These are phyloP conservation scores for Chlamydotis undulata DNA, from an alignment of 2,113 vertebrate genomes.

Conservation along the genomic window DNA sequence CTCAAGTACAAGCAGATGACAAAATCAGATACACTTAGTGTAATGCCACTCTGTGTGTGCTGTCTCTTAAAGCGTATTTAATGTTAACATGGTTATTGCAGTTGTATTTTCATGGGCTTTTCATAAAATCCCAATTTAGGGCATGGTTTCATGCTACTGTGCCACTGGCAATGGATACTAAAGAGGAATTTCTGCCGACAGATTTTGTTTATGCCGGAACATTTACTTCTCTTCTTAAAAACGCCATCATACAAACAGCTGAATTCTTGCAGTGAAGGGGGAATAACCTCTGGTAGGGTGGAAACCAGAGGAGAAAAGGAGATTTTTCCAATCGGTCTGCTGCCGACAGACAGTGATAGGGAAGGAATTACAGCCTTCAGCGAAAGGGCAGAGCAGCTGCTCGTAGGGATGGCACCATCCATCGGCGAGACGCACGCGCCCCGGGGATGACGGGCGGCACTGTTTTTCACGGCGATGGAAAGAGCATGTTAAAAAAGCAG, in stretches of 20 bases:
- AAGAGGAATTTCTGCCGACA: not conserved
- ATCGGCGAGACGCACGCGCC: not conserved
- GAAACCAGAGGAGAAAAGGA: not conserved
- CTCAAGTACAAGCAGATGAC: not conserved
- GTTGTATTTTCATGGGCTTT: not conserved
- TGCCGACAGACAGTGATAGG: not conserved
- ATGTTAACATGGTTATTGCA: not conserved
- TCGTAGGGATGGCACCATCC: not conserved
- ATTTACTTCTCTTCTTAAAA: not conserved
- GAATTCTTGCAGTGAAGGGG: not conserved
- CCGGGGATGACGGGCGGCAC: not conserved
- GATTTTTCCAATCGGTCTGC: not conserved
- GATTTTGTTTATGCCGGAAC: not conserved
- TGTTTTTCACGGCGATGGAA: accelerated
- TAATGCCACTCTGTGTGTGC: not conserved
- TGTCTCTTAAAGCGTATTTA: not conserved
- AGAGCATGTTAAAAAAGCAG: not conserved
- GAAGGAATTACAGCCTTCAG: not conserved
- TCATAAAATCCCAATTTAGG: not conserved
- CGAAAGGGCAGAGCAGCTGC: not conserved
- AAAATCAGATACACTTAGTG: not conserved
- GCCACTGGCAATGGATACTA: not conserved
- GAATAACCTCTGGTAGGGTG: not conserved
- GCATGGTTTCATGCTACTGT: accelerated
- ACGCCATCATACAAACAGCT: accelerated